Percentiles rank a stretch among this genome's conserved stretches.
Evolutionary conservation across 2,888 invertebrate genomes (phyloP).

Genomic region (Dione juno): DNA sequence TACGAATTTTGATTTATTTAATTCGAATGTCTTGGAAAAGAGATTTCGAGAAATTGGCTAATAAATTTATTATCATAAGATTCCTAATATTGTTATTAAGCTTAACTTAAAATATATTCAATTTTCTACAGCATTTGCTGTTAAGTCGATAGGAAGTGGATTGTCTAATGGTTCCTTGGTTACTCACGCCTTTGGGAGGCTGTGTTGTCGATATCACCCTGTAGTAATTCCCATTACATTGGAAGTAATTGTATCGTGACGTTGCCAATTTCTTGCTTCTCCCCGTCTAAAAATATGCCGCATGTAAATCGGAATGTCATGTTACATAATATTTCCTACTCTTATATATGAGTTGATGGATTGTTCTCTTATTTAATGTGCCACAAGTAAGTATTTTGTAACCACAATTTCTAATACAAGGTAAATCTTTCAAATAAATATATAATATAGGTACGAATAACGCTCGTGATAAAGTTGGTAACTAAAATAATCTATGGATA

Average conservation of each 20-base stretch:
- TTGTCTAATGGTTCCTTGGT: conserved; percentile 30
- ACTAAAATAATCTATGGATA: no score
- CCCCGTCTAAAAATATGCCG: conserved; percentile 48
- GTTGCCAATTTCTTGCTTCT: conserved; percentile 54
- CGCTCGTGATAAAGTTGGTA: no score
- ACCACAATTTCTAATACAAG: not conserved
- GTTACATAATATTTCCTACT: conserved; percentile 45
- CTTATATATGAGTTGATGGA: conserved; percentile 26
- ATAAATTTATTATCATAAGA: conserved; percentile 50
- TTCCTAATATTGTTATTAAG: conserved; percentile 45
- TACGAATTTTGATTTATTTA: not conserved
- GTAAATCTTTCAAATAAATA: not conserved
- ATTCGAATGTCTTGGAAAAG: not conserved
- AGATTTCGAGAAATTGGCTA: conserved; percentile 16
- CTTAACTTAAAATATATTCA: conserved; percentile 45
- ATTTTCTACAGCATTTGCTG: conserved; percentile 37
- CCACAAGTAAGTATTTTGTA: conserved; percentile 6
- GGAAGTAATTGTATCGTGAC: conserved; percentile 67
- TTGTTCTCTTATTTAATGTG: conserved; percentile 22
- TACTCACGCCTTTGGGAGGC: conserved; percentile 25
- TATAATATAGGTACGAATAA: no score
- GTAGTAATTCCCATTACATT: conserved; percentile 47
- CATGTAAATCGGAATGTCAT: conserved; percentile 53
- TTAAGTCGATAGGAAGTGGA: conserved; percentile 31
- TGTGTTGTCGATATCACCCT: conserved; percentile 57